Evolutionary conservation across 92 coral and sea anemone genomes (phyloP).

Genomic region (Umimayanthus kanabou): DNA sequence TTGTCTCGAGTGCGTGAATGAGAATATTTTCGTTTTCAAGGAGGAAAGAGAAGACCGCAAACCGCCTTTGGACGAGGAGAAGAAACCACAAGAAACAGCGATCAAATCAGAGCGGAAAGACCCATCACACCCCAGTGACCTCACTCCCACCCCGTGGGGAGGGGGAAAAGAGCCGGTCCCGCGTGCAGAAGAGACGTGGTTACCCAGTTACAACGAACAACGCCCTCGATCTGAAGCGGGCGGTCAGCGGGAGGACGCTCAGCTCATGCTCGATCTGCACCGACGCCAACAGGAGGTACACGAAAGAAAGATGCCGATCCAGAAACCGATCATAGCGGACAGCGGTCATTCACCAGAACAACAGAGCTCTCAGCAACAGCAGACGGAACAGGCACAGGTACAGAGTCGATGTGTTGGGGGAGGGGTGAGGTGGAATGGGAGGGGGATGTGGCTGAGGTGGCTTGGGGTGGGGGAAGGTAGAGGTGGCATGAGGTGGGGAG

Average conservation of each 20-base stretch:
- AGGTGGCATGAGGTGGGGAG: too few relatives aligned
- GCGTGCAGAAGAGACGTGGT: slow-evolving; percentile 26
- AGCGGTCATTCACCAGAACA: slow-evolving; percentile 4
- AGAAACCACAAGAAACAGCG: slow-evolving; percentile 22
- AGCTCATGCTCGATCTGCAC: slow-evolving; percentile 4
- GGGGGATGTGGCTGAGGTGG: too few relatives aligned
- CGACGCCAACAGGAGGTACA: slow-evolving; percentile 23
- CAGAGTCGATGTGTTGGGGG: not conserved
- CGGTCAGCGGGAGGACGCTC: slow-evolving; percentile 18
- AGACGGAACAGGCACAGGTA: slow-evolving; percentile 19
- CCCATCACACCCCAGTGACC: not conserved
- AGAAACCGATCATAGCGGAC: slow-evolving; percentile 3
- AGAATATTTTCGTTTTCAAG: slow-evolving; percentile 10
- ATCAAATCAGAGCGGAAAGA: slow-evolving; percentile 21
- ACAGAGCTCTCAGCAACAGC: not conserved
- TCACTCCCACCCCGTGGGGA: not conserved
- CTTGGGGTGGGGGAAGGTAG: too few relatives aligned
- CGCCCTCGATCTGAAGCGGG: slow-evolving; percentile 24
- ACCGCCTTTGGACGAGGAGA: slow-evolving; percentile 10
- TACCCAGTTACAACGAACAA: slow-evolving; percentile 7
- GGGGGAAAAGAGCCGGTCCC: slow-evolving; percentile 3
- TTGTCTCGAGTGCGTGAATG: not conserved
- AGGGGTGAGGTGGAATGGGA: too few relatives aligned
- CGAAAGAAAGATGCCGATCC: slow-evolving; percentile 23
- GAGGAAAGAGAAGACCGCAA: slow-evolving; percentile 41